Conservation (phyloP, 2,113 vertebrate genomes). For the Callorhinus ursinus region DNA sequence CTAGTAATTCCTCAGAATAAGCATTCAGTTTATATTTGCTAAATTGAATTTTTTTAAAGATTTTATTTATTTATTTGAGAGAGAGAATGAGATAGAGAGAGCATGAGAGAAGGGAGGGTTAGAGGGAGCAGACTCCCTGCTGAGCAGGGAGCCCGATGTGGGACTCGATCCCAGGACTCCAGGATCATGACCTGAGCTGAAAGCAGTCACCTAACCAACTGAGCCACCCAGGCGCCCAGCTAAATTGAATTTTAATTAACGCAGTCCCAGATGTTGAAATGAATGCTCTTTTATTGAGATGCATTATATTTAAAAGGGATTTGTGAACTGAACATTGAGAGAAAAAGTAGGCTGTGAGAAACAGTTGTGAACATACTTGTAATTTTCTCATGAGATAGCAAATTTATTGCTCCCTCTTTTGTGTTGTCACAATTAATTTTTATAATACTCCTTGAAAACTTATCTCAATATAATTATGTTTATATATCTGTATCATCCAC, state of each 20-base stretch:
- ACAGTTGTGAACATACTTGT: not conserved
- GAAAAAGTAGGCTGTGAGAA: not conserved
- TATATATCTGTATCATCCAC: not conserved
- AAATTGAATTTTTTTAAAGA: not conserved
- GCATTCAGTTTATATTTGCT: not conserved
- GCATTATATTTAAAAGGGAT: not conserved
- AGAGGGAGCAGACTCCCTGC: too few relatives aligned
- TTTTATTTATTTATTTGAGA: too few relatives aligned
- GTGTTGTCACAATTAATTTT: slow-evolving; percentile 44
- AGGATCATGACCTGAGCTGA: too few relatives aligned
- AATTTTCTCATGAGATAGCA: not conserved
- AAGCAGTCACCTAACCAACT: too few relatives aligned
- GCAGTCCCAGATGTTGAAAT: not conserved
- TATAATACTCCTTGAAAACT: not conserved
- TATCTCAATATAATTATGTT: slow-evolving; percentile 61
- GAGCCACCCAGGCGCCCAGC: too few relatives aligned
- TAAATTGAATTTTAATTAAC: not conserved
- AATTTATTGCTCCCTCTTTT: not conserved
- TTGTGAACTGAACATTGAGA: not conserved
- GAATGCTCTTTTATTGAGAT: not conserved
- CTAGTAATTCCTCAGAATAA: not conserved
- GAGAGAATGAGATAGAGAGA: too few relatives aligned
- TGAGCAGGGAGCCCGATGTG: too few relatives aligned
- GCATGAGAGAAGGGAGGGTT: too few relatives aligned
- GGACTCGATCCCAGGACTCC: too few relatives aligned